A percentile compares a stretch with the other conserved stretches of the same genome.
These are phyloP conservation scores for Micronisus gabar DNA, from an alignment of 2,113 vertebrate species.

Conservation along the genomic window DNA sequence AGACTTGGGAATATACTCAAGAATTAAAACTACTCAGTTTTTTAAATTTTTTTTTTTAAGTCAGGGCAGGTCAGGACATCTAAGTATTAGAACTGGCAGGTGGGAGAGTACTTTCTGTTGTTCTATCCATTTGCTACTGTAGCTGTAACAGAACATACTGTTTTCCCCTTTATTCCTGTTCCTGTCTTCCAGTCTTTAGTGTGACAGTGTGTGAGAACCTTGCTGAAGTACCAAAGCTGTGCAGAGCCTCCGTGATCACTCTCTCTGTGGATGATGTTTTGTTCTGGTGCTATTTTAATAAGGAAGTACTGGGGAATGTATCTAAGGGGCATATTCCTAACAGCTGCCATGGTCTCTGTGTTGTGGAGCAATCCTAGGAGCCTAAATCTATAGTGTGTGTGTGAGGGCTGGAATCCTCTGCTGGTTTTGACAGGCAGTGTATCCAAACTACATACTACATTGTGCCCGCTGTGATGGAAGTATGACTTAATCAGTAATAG, in stretches of 20 bases:
- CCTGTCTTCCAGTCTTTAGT: not conserved
- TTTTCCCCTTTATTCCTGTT: not conserved
- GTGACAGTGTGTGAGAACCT: not conserved
- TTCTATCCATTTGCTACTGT: not conserved
- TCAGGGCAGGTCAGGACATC: not conserved
- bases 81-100: not conserved
- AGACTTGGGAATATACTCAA: not conserved
- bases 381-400: rapidly evolving
- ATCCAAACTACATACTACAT: rapidly evolving
- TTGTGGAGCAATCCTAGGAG: not conserved
- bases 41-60: not conserved
- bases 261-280: not conserved
- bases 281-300: not conserved
- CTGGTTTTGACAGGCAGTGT: not conserved
- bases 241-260: not conserved
- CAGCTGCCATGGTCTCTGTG: not conserved
- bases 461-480: not conserved
- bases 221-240: not conserved
- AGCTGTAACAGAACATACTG: not conserved
- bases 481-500: not conserved
- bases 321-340: not conserved
- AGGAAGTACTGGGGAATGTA: not conserved
- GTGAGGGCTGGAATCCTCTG: not conserved
- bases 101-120: not conserved
- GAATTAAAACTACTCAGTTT: not conserved